These are phyloP conservation scores for Chiroxiphia lanceolata DNA, from an alignment of 2,797 vertebrate genomes.

Conservation along the genomic window DNA sequence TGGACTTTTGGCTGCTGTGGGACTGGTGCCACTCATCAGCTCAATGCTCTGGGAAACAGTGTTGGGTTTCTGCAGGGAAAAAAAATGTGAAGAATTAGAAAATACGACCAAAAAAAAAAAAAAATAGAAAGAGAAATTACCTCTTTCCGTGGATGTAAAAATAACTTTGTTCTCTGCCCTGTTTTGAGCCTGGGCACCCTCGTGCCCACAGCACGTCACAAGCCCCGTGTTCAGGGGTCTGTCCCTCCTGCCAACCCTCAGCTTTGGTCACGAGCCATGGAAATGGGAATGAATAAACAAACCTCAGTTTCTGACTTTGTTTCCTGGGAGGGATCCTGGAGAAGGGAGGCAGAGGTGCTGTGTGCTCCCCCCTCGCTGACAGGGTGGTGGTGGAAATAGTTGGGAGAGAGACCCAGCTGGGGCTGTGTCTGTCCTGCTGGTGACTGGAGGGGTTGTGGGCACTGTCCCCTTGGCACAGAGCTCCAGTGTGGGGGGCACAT, in stretches of 20 bases:
- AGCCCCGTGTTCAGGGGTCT: not conserved
- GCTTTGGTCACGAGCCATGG: not conserved
- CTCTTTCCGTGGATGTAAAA: not conserved
- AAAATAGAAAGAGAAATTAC: not conserved
- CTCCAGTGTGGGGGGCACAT: not conserved
- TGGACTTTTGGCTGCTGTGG: not conserved
- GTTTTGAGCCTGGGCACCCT: not conserved
- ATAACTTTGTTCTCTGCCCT: not conserved
- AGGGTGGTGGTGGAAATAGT: not conserved
- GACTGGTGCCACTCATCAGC: not conserved
- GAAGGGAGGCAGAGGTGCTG: fast-evolving
- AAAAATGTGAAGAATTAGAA: not conserved
- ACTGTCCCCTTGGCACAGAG: not conserved
- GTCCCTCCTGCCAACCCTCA: not conserved
- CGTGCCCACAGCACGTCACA: fast-evolving
- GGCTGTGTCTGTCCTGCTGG: not conserved
- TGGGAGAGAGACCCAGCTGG: not conserved
- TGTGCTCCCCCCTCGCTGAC: not conserved
- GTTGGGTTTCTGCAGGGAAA: not conserved
- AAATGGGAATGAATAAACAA: not conserved
- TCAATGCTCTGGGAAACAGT: not conserved
- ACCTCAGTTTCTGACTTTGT: not conserved
- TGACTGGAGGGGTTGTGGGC: not conserved
- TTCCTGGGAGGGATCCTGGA: not conserved
- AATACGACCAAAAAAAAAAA: not conserved